Evolutionary conservation across 2,113 vertebrate species (phyloP), one percentile per base, ranked within the genome.

Genomic region (Zeus faber): DNA sequence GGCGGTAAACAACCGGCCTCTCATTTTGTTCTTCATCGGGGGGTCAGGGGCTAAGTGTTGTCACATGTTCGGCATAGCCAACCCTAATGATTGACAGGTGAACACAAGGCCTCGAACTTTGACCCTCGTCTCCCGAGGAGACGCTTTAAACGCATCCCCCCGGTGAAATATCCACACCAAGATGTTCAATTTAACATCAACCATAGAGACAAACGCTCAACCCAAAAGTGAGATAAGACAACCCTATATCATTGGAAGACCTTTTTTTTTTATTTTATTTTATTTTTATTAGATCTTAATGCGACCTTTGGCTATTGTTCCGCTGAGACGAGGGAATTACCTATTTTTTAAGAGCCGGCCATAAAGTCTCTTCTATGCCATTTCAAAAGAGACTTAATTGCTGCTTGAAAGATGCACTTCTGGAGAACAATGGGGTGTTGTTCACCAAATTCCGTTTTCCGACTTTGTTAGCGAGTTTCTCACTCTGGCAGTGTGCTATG

Each of bases 61-160:
- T 79, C 77, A 81, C 73, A 81, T 82, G 78, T 65, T 54, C 33
- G 16, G 49, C 69, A 81, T 76, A 64, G 21, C 49, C 65, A 0
- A 2, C n/a, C 45, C 67, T 77, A 81, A 81, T 83, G 74, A 81
- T 62, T 70, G 83, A 80, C 83, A 81, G 76, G 46, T 80, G 77
- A 59, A 49, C 47, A 17, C 45, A 16, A 53, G 65, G 13, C 23
- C 11, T 33, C n/a, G 56, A 58, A 50, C 53, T 62, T 20, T 31
- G 62, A 77, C 65, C 10, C 23, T 64, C 20, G 20, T 52, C 68
- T 58, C 40, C 68, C 47, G 8, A 3, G 6, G 43, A 69, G 54
- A 26, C 41, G 3, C 11, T 4, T 53, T 29, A 3, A 3, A n/a
- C 16, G 8, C 3, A 13, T 14, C 20, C 7, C 21, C 48, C 1